Evolutionary conservation across 1,140 invertebrate genomes (phyloP), one percentile per base, ranked within the genome.

Genomic region (Halictus rubicundus): DNA sequence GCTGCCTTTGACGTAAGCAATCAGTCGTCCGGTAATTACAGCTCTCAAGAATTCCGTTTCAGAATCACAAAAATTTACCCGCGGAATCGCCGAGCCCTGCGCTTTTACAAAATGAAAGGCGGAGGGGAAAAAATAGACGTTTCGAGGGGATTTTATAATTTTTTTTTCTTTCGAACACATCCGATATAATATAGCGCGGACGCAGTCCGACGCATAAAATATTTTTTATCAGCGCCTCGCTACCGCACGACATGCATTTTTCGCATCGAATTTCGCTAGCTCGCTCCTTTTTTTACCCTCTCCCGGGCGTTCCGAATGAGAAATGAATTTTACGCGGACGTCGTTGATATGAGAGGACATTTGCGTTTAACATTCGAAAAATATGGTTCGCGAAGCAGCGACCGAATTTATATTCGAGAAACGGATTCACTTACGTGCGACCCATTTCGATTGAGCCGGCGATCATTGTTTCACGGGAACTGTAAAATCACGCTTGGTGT

Each of bases 301-400:
- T 9, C n/a, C 21, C 1, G 16, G 49, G 42, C 19, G 59, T 25
- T 19, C 21, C 39, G 39, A 46, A 46, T 66, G 25, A 60, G 52
- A 49, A 49, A 76, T 42, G 37, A 76, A 76, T 49, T 66, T 69
- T 57, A 32, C 39, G 57, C 21, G 66, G 16, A 19, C n/a, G 21
- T n/a, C 42, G 25, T 39, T 77, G 75, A 61, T 52, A 77, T 39
- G 21, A 10, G 14, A 14, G 25, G 14, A n/a, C 74, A 10, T 69
- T 61, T 42, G 49, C 27, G 75, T 70, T 77, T 77, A 77, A 77
- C 70, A 77, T 77, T 77, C 49, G 39, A 77, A 77, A 77, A 70
- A 77, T 77, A 49, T 59, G 25, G 27, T 32, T 68, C 32, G 54
- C 57, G 42, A 69, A 60, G 23, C 25, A 23, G 2, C 57, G 65